Base-by-base conservation (phyloP, 2,888 invertebrate genomes). In the Prosopocoilus inquinatus region DNA sequence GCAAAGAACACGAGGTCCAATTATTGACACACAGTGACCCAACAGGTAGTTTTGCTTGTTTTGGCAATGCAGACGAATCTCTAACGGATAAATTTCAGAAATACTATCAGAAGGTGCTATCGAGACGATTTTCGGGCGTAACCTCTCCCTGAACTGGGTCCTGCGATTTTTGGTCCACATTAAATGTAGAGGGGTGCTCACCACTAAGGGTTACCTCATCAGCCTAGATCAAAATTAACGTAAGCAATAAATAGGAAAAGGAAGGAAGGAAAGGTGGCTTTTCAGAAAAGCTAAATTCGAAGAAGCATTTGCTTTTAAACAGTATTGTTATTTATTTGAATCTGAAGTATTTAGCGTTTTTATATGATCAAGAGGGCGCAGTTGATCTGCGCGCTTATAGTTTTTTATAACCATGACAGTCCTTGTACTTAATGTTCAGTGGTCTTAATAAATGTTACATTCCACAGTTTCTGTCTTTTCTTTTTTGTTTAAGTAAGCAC, bases 21-120 rank as follows among this genome's bases (percentile, higher is more conserved):
- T 79, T 99, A 36, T 81, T 98, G 16, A 98, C 97, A 0, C 98
- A 99, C 75, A 94, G 91, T 69, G 98, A 99, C 77, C 94, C 96
- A 0, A 86, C 86, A 71, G 90, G 94, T 94, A 78, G 79, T 65
- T 60, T 51, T 51, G n/a, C 32, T 43, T 45, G 43, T 35, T 53
- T n/a, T 8, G 8, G 3, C n/a, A 38, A 32, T 9, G 13, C n/a
- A n/a, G n/a, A n/a, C 7, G n/a, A 28, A 38, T 36, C 4, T 28
- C 45, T 43, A 35, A 12, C 4, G 34, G 47, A 35, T 55, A 63
- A 8, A 44, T 76, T 79, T 50, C 64, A 84, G 84, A 82, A 70
- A 80, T 84, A 62, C 69, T 84, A 55, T 79, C 84, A 34, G 74
- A 80, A 53, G 81, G 82, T 13, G 79, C 81, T 4, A 76, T 84